Evolutionary conservation across 1,140 invertebrate species (phyloP).

Genomic region (Cydia fagiglandana): DNA sequence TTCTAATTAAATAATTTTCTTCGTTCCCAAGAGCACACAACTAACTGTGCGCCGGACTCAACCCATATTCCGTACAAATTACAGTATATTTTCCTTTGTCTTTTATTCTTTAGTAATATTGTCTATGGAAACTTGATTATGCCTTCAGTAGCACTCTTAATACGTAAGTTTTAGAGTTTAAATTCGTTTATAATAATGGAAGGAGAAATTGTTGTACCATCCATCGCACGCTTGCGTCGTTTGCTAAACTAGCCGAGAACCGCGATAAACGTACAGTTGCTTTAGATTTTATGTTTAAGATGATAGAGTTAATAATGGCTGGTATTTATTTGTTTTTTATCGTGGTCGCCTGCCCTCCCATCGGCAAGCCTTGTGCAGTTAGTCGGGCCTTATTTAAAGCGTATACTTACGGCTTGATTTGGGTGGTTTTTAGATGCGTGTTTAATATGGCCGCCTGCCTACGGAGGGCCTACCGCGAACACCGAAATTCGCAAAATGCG

Average conservation of each 20-base stretch:
- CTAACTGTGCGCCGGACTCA: neutral
- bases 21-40: slow-evolving; percentile 10
- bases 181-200: neutral
- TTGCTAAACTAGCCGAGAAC: slow-evolving; percentile 13
- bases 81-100: neutral
- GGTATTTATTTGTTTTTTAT: neutral
- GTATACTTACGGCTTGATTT: neutral
- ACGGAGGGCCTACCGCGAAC: neutral
- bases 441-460: neutral
- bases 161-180: neutral
- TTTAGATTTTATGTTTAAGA: neutral
- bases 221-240: neutral
- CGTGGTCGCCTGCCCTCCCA: neutral
- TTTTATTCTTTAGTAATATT: neutral
- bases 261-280: neutral
- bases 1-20: slow-evolving; percentile 32
- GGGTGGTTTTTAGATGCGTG: neutral
- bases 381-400: neutral
- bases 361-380: neutral
- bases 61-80: neutral
- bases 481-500: too few relatives aligned
- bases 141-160: neutral
- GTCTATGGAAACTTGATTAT: neutral
- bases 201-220: neutral
- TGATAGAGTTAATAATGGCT: neutral